A percentile compares a stretch with the other conserved stretches of the same genome.
These are phyloP conservation scores for Nymphicus hollandicus DNA, from an alignment of 2,113 vertebrate species.

Conservation along the genomic window DNA sequence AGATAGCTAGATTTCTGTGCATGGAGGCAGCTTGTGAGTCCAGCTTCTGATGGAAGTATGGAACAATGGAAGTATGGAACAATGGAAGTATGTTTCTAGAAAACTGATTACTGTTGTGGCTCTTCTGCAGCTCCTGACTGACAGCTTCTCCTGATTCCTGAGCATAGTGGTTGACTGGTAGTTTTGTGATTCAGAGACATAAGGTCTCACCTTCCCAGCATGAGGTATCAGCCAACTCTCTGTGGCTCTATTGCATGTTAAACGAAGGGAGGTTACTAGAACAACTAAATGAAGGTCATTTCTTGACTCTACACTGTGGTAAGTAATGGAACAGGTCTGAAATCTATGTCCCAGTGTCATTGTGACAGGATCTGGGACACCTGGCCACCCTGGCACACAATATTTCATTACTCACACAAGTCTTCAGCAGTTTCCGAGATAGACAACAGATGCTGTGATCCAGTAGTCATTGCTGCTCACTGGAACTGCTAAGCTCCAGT, in stretches of 20 bases:
- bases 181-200: not conserved
- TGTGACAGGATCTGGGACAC: not conserved
- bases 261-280: not conserved
- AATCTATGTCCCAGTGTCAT: not conserved
- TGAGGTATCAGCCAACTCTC: rapidly evolving
- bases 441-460: not conserved
- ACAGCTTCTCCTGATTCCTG: not conserved
- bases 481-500: not conserved
- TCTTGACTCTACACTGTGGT: not conserved
- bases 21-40: not conserved
- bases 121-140: not conserved
- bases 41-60: not conserved
- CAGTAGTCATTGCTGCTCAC: not conserved
- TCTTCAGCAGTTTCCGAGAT: not conserved
- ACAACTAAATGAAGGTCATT: not conserved
- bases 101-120: not conserved
- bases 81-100: not conserved
- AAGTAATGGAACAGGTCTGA: not conserved
- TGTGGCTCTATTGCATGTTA: not conserved
- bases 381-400: not conserved
- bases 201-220: not conserved
- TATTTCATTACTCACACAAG: not conserved
- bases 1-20: not conserved
- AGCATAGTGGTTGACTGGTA: not conserved
- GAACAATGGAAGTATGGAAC: too few species aligned